phyloP scores from a whole-genome alignment of 2,888 invertebrate species.

The Microctonus aethiopoides region DNA sequence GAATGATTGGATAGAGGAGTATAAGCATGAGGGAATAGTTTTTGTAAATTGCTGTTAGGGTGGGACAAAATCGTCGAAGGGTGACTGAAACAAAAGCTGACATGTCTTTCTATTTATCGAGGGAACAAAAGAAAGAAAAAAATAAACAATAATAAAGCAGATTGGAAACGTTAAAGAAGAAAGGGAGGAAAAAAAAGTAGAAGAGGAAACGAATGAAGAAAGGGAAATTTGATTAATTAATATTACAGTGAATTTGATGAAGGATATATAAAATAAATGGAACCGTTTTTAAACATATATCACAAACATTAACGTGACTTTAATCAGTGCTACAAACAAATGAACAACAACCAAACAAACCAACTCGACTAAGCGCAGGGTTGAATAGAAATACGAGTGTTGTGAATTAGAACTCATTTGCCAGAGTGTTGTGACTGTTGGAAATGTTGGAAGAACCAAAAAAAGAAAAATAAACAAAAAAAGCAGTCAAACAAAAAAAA shows the following conservation, averaged over 20 bases:
- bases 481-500: background rate
- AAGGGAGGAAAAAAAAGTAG: background rate
- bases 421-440: constrained; percentile 20
- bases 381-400: constrained; percentile 33
- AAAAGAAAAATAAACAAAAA: background rate
- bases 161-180: background rate
- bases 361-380: background rate
- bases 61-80: background rate
- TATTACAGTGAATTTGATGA: background rate
- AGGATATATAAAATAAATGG: background rate
- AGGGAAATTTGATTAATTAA: background rate
- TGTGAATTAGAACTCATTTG: constrained; percentile 55
- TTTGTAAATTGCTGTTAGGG: constrained; percentile 5
- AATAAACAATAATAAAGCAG: too few relatives aligned
- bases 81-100: background rate
- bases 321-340: constrained; percentile 28
- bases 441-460: background rate
- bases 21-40: constrained; percentile 2
- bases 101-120: background rate
- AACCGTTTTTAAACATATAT: background rate
- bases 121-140: background rate
- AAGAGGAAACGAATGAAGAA: too few relatives aligned
- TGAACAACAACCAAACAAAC: constrained; percentile 24
- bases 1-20: background rate
- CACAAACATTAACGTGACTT: constrained; percentile 28